phyloP scores from a whole-genome alignment of 1,140 invertebrate species.

The Drosophila littoralis region DNA sequence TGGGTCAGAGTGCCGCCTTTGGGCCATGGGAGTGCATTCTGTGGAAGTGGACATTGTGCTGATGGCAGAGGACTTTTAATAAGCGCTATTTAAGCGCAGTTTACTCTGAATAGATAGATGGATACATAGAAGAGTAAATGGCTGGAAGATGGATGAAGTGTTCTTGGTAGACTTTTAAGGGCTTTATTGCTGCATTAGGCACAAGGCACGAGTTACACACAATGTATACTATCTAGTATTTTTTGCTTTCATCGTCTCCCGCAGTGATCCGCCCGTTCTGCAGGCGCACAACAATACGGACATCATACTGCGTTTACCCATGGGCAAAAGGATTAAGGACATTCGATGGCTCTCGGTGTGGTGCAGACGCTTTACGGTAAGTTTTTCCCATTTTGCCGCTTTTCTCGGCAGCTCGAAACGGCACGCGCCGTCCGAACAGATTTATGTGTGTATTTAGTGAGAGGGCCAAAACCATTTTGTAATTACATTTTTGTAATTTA shows the following conservation, averaged over 20 bases:
- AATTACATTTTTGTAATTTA: slow-evolving; percentile 79
- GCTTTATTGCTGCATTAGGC: slow-evolving; percentile 9
- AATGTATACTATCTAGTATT: slow-evolving; percentile 7
- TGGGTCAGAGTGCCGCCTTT: slow-evolving; percentile 23
- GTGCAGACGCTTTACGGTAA: slow-evolving; percentile 95
- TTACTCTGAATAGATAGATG: slow-evolving; percentile 18
- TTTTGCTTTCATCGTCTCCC: slow-evolving; percentile 37
- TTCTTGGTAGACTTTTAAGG: slow-evolving; percentile 13
- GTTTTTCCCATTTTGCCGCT: slow-evolving; percentile 67
- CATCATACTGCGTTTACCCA: slow-evolving; percentile 92
- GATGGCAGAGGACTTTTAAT: slow-evolving; percentile 30
- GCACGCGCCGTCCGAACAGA: slow-evolving; percentile 67
- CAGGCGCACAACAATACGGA: slow-evolving; percentile 90
- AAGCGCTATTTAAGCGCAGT: slow-evolving; percentile 28
- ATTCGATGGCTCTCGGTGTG: slow-evolving; percentile 96
- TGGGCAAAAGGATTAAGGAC: slow-evolving; percentile 92
- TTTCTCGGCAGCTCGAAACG: slow-evolving; percentile 41
- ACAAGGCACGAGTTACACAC: not conserved
- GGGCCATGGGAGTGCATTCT: slow-evolving; percentile 27
- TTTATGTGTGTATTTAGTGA: slow-evolving; percentile 69
- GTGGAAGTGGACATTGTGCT: slow-evolving; percentile 1
- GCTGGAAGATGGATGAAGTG: not conserved
- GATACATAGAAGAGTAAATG: slow-evolving; percentile 1
- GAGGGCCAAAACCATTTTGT: slow-evolving; percentile 58
- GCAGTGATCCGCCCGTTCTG: slow-evolving; percentile 91